Conservation (phyloP, 1,140 invertebrate genomes). For the Ceratina calcarata region DNA sequence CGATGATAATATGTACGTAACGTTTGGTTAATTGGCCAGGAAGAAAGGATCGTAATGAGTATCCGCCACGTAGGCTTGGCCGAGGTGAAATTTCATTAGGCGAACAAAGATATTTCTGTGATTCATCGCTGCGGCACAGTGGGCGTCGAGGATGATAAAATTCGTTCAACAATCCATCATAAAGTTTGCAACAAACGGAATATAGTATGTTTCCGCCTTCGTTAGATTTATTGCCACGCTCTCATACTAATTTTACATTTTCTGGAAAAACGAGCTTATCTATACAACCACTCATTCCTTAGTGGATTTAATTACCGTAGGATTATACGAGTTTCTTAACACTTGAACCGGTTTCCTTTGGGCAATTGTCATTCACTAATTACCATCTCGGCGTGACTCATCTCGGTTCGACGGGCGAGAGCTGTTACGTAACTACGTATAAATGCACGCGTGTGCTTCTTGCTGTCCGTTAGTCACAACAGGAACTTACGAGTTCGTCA, state of each 20-base stretch:
- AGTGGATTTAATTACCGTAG: slow-evolving; percentile 13
- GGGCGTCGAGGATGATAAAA: background rate
- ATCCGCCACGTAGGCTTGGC: background rate
- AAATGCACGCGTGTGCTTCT: background rate
- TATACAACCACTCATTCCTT: background rate
- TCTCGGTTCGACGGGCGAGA: background rate
- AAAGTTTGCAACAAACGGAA: too few species aligned
- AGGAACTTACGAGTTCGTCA: slow-evolving; percentile 2
- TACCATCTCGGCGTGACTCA: slow-evolving; percentile 31
- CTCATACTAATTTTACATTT: background rate
- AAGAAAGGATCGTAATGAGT: background rate
- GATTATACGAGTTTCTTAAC: background rate
- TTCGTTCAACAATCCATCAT: background rate
- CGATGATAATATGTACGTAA: too few species aligned
- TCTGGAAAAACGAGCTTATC: background rate
- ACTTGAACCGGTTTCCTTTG: slow-evolving; percentile 40
- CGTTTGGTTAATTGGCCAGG: too few species aligned
- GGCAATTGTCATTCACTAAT: slow-evolving; percentile 43
- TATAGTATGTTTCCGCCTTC: too few species aligned
- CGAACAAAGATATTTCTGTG: background rate
- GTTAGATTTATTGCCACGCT: too few species aligned
- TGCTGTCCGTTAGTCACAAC: slow-evolving; percentile 29
- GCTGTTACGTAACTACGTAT: slow-evolving; percentile 24
- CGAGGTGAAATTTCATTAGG: background rate
- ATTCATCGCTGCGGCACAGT: background rate